Base-by-base conservation (phyloP, 2,888 invertebrate species). In the Chorisops tibialis region DNA sequence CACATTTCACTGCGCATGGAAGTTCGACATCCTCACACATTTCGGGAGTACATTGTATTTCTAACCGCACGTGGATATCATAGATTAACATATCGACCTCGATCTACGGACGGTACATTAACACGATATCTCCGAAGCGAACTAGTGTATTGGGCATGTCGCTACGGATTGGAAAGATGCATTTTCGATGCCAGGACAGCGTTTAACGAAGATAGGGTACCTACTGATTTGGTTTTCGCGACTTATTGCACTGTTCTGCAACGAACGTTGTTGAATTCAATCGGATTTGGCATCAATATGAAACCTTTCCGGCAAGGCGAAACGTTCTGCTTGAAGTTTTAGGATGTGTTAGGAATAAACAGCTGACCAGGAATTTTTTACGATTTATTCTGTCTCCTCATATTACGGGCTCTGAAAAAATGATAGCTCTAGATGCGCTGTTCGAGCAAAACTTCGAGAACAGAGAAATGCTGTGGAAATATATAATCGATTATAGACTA, bases 111-210 rank as follows among this genome's bases (percentile, higher is more conserved):
- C 0, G 81, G 84, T 0, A 77, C 87, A 0, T 80, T n/a, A n/a
- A n/a, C 79, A 0, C 84, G 82, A 49, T 79, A 86, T 18, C 83
- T 84, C 69, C 82, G 86, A 35, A 80, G 80, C 62, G 80, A 83
- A 64, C 79, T 85, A 38, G 69, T 87, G 62, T 79, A 81, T 67
- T 85, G 84, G 78, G 85, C 87, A 16, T 91, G 91, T 72, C 41
- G 41, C 4, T 41, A 14, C 11, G 11, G 11, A 16, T 5, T 41
- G 4, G 41, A 41, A 11, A 4, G 5, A 6, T 41, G 41, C 11
- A 6, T 41, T 6, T 6, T 14, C 11, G 41, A n/a, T 5, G n/a
- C 16, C 16, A 41, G 11, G 16, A 4, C 5, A 41, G 5, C 4
- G n/a, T 41, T 41, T 5, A 41, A 14, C n/a, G n/a, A n/a, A 41